Evolutionary conservation across 1,140 invertebrate species (phyloP).

Genomic region (Homarus americanus): DNA sequence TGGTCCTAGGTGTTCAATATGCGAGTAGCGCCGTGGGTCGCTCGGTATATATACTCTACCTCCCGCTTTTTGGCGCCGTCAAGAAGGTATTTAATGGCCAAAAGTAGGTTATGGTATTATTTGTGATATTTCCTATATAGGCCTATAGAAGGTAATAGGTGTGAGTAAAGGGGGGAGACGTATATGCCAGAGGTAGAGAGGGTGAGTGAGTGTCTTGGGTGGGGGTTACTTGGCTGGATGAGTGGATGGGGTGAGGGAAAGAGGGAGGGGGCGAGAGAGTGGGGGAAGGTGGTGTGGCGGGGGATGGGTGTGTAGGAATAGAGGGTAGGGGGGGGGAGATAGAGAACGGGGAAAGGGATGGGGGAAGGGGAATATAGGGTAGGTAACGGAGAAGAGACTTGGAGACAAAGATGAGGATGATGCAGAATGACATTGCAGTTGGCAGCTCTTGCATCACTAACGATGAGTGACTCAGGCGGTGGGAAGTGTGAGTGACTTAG

Average conservation of each 20-base stretch:
- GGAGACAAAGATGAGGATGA: neutral
- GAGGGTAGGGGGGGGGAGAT: neutral
- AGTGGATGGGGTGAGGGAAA: neutral
- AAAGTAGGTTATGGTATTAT: neutral
- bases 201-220: neutral
- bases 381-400: neutral
- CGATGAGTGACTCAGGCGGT: no score
- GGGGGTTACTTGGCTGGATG: neutral
- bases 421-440: neutral
- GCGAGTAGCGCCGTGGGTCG: constrained; percentile 53
- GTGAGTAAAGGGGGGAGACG: no score
- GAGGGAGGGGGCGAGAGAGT: neutral
- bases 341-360: neutral
- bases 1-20: constrained; percentile 69
- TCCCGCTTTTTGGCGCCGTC: neutral
- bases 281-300: no score
- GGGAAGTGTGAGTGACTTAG: no score
- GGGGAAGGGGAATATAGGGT: neutral
- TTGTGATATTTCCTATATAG: neutral
- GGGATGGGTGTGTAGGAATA: neutral
- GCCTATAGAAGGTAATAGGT: constrained; percentile 1
- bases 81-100: neutral
- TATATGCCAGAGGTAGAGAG: neutral
- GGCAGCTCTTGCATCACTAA: constrained; percentile 14
- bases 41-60: constrained; percentile 53